Base-by-base conservation (phyloP, 2,888 invertebrate genomes). In the Dasypolia templi region DNA sequence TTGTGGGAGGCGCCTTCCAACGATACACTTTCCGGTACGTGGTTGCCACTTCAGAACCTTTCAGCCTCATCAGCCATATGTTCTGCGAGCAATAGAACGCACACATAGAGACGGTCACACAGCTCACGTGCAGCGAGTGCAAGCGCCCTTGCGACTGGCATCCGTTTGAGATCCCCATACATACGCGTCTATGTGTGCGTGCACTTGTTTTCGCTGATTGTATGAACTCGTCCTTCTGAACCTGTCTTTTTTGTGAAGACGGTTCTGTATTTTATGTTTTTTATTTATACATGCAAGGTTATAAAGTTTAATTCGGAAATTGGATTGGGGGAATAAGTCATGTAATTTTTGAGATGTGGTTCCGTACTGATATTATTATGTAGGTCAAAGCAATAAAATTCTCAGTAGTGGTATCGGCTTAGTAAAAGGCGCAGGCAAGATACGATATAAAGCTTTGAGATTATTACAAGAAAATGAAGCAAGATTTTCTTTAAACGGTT, bases 251-350 rank as follows among this genome's bases (percentile, higher is more conserved):
- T 6, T 11, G 14, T 44, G 2, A 2, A 17, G 11, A 84, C 65
- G 72, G 72, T 66, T 78, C 61, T 46, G 62, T 61, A 56, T 82
- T 86, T 86, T 85, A 77, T 77, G 73, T 67, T 75, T 84, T 76
- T 77, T 29, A 85, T 85, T 85, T 86, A 86, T 86, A 82, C 79
- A 86, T 79, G 76, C 70, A 69, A 75, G 39, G 86, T 70, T 84
- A 72, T 86, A 86, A 86, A 85, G 63, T 85, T 84, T 85, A 82
- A 86, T 84, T 86, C 79, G 62, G 77, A 70, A 77, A 86, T 86
- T 82, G 86, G 75, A 79, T 72, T 79, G 62, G 39, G 51, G 53
- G 65, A 71, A 66, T 84, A 55, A 77, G 59, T 70, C 32, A 81
- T 81, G 76, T 76, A 79, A 72, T 71, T 82, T 86, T 75, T 75